These are phyloP conservation scores for Zosterops pallidus DNA, from an alignment of 2,113 vertebrate genomes.

Conservation along the genomic window DNA sequence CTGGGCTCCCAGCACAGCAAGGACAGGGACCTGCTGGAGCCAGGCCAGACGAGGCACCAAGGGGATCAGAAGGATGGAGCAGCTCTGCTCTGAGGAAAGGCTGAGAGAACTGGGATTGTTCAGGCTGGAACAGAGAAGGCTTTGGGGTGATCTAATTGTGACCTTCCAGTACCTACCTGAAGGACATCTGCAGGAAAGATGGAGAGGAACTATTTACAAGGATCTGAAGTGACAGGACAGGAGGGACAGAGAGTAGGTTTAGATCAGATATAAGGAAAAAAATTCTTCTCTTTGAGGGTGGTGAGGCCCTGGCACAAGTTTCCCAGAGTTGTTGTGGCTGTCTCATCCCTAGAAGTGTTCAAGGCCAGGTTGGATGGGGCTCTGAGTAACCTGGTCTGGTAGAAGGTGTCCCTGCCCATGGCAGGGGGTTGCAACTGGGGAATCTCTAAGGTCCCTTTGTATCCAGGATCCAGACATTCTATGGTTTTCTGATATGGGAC, in stretches of 20 bases:
- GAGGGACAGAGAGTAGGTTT: fast-evolving
- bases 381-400: fast-evolving
- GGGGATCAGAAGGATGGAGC: background rate
- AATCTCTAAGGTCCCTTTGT: fast-evolving
- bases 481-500: background rate
- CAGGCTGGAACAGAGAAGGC: fast-evolving
- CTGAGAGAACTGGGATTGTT: background rate
- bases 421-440: fast-evolving
- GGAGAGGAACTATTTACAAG: background rate
- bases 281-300: background rate
- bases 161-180: fast-evolving
- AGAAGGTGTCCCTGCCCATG: background rate
- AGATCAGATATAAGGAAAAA: background rate
- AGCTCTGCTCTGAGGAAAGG: background rate
- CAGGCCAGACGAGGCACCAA: background rate
- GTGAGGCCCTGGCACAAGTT: fast-evolving
- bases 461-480: background rate
- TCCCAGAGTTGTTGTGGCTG: fast-evolving
- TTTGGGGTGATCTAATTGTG: fast-evolving
- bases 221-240: fast-evolving
- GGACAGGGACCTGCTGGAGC: background rate
- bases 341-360: background rate
- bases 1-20: background rate
- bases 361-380: background rate
- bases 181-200: background rate